phyloP scores from a whole-genome alignment of 1,140 invertebrate genomes.

The Zophobas atratus region DNA sequence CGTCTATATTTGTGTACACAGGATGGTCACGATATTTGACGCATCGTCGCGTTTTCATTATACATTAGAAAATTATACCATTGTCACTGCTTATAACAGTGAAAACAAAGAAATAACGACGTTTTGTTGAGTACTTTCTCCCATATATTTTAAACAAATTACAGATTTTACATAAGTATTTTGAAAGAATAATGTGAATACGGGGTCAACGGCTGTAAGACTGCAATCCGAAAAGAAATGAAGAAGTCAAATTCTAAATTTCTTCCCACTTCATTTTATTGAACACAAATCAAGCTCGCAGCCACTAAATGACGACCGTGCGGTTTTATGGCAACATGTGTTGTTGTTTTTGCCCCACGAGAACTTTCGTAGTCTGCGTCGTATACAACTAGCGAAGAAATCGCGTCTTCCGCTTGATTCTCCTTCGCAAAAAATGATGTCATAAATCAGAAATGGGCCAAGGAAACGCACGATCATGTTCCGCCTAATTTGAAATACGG shows the following conservation, averaged over 20 bases:
- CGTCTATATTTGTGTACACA: constrained; percentile 10
- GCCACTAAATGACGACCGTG: not conserved
- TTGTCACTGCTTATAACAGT: constrained; percentile 15
- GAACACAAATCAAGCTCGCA: constrained; percentile 6
- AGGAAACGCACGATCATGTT: not conserved
- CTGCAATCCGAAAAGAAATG: too few species aligned
- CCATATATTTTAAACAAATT: too few species aligned
- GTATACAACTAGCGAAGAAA: too few species aligned
- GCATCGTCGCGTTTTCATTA: constrained; percentile 20
- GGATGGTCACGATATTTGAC: constrained; percentile 13
- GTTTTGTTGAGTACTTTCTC: not conserved
- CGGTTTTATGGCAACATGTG: not conserved
- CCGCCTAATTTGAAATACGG: not conserved
- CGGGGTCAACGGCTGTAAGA: too few species aligned
- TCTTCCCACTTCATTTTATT: constrained; percentile 8
- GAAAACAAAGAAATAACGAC: constrained; percentile 10
- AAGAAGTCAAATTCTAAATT: not conserved
- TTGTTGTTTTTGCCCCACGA: too few species aligned
- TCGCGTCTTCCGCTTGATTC: too few species aligned
- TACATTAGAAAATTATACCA: not conserved
- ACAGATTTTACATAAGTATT: too few species aligned
- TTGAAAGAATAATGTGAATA: too few species aligned
- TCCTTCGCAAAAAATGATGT: too few species aligned
- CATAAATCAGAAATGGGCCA: not conserved
- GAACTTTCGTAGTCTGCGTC: not conserved